A percentile compares a stretch with the other conserved stretches of the same genome.
Evolutionary conservation across 1,140 invertebrate genomes (phyloP).

Genomic region (Caenorhabditis briggsae): DNA sequence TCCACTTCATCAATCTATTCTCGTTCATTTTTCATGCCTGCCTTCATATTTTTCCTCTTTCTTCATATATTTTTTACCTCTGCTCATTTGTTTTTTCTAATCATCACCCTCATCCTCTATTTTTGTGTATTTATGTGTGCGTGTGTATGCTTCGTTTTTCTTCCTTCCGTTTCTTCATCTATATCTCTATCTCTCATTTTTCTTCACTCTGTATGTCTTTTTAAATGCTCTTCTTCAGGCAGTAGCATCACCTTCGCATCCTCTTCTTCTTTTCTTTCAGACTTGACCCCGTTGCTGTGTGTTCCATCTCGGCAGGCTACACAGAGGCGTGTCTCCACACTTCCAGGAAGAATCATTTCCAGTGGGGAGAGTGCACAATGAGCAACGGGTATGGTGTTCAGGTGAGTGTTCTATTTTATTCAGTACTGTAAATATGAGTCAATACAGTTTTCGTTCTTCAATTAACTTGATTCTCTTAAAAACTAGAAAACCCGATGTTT

Average conservation of each 20-base stretch:
- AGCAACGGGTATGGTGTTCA: slow-evolving; percentile 50
- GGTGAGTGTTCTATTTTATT: neutral
- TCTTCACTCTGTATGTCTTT: neutral
- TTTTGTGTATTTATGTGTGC: neutral
- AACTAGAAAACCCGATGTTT: slow-evolving; percentile 21
- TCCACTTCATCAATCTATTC: neutral
- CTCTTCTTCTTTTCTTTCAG: slow-evolving; percentile 5
- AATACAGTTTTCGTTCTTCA: neutral
- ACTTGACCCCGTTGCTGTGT: neutral
- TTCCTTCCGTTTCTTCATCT: neutral
- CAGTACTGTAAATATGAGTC: neutral
- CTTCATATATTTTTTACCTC: neutral
- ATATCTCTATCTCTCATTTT: neutral
- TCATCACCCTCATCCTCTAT: neutral
- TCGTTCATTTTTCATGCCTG: slow-evolving; percentile 4
- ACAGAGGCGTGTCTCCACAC: neutral
- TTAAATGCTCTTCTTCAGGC: slow-evolving; percentile 4
- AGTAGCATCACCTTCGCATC: neutral
- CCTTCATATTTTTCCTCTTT: neutral
- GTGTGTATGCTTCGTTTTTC: neutral
- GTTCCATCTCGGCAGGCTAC: neutral
- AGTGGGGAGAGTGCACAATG: slow-evolving; percentile 32
- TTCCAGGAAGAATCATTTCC: neutral
- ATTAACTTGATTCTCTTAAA: slow-evolving; percentile 3
- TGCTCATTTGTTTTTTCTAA: slow-evolving; percentile 27